Conservation (phyloP, 1,140 invertebrate species). For the Lepidostoma basale region DNA sequence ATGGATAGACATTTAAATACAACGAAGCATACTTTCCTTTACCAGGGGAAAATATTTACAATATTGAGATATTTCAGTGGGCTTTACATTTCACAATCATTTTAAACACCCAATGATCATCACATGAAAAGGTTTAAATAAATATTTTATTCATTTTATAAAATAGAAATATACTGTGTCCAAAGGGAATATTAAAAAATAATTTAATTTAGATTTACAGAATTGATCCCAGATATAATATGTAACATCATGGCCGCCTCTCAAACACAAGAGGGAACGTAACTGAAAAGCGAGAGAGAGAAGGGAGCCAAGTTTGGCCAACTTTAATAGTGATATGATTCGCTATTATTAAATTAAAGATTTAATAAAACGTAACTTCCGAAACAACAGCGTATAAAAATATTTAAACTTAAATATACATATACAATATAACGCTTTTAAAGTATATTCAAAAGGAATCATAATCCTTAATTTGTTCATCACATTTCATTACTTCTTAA, state of each 20-base stretch:
- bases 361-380: background rate
- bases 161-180: slow-evolving; percentile 15
- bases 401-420: slow-evolving; percentile 21
- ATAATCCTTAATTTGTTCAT: slow-evolving; percentile 3
- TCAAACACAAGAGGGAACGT: too few relatives aligned
- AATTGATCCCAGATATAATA: slow-evolving; percentile 20
- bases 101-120: slow-evolving; percentile 13
- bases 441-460: background rate
- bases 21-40: slow-evolving; percentile 8
- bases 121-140: slow-evolving; percentile 16
- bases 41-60: background rate
- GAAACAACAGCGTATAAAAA: slow-evolving; percentile 23
- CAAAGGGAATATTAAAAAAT: slow-evolving; percentile 1
- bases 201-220: background rate
- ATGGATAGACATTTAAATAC: slow-evolving; percentile 20
- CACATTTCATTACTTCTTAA: slow-evolving; percentile 5
- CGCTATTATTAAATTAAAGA: slow-evolving; percentile 8
- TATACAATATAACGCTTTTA: background rate
- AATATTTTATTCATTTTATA: background rate
- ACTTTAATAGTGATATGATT: too few relatives aligned
- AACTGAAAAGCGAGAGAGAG: too few relatives aligned
- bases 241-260: too few relatives aligned
- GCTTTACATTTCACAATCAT: slow-evolving; percentile 5
- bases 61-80: slow-evolving; percentile 1
- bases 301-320: too few relatives aligned